Percentiles rank a stretch among this genome's conserved stretches.
These are phyloP conservation scores for Neomicropteryx cornuta DNA, from an alignment of 1,140 invertebrate species.

Conservation along the genomic window DNA sequence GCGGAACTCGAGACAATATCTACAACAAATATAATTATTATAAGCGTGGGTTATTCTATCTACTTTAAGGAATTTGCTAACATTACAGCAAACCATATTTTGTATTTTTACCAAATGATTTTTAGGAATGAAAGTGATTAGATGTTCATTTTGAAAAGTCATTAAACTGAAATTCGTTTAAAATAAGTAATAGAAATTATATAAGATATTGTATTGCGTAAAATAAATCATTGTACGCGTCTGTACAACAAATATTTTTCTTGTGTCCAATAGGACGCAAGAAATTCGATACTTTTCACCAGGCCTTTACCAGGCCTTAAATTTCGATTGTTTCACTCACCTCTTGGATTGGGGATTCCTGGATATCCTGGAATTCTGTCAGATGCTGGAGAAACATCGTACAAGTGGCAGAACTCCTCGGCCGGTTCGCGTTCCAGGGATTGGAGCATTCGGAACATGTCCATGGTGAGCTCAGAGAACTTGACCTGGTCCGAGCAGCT, in stretches of 20 bases:
- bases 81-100: too few relatives aligned
- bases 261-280: not conserved
- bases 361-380: slow-evolving; percentile 49
- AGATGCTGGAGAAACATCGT: slow-evolving; percentile 78
- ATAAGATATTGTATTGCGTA: not conserved
- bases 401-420: slow-evolving; percentile 70
- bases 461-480: slow-evolving; percentile 94
- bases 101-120: too few relatives aligned
- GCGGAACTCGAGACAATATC: too few relatives aligned
- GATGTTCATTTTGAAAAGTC: too few relatives aligned
- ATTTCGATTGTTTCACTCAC: too few relatives aligned
- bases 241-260: not conserved
- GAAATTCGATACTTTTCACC: slow-evolving; percentile 17
- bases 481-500: slow-evolving; percentile 93
- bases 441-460: slow-evolving; percentile 97
- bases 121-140: too few relatives aligned
- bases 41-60: too few relatives aligned
- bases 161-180: too few relatives aligned
- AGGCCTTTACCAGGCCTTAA: too few relatives aligned
- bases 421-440: slow-evolving; percentile 86
- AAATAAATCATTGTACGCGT: not conserved
- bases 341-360: slow-evolving; percentile 15
- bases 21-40: too few relatives aligned
- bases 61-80: too few relatives aligned
- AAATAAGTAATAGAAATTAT: too few relatives aligned